Evolutionary conservation across 2,113 vertebrate species (phyloP), one percentile per base, ranked within the genome.

Genomic region (Periophthalmus modestus): DNA sequence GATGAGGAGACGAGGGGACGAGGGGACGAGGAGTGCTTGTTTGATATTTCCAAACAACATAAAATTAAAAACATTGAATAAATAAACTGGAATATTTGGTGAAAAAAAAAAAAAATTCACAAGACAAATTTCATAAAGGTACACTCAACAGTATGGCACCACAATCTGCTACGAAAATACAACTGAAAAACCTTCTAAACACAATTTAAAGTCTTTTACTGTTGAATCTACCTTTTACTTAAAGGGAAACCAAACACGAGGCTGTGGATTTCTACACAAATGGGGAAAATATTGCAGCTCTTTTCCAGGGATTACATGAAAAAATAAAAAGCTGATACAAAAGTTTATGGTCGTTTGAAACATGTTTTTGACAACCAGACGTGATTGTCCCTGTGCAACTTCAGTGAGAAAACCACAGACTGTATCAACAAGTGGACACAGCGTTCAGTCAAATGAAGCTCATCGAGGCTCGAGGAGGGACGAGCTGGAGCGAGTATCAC

Each of bases 11-110:
- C n/a, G n/a, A n/a, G n/a, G n/a, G n/a, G n/a, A n/a, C n/a, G n/a
- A n/a, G n/a, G n/a, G n/a, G n/a, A n/a, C n/a, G n/a, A n/a, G 80
- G 81, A 85, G 85, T 84, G 83, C 12, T 78, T 75, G 71, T 84
- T 62, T n/a, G 62, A 77, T 74, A n/a, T 23, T 68, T 66, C 28
- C 74, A 47, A 81, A 10, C 62, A 14, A 68, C 4, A 34, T 34
- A 1, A 78, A 83, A 75, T n/a, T 14, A 18, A 14, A 58, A 84
- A 77, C 43, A 69, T 0, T 9, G 7, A 78, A 89, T 85, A 85
- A 85, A 86, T 71, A 77, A 79, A 83, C 46, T 74, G 68, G 62
- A 78, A 76, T 80, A 83, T 81, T 83, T 83, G 66, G 69, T 73
- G 68, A 47, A 55, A 75, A 79, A 77, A 67, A 1, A 75, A 74